Conservation (phyloP, 2,113 vertebrate genomes). For the Tetrao urogallus region DNA sequence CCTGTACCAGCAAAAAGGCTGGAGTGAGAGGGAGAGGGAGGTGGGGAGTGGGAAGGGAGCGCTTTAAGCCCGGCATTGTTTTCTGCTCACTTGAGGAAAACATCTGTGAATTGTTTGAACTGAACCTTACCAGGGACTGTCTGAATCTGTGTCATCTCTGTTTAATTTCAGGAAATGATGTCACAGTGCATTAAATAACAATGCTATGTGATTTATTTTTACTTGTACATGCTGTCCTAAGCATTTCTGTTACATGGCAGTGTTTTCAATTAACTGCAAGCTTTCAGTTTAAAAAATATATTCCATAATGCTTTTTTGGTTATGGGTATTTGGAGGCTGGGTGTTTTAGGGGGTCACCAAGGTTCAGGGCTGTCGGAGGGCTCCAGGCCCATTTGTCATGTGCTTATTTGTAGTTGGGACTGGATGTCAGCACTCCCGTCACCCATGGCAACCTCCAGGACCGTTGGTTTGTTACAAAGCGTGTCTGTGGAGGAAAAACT, state of each 20-base stretch:
- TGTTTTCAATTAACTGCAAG: conserved; percentile 81
- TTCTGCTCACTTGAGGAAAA: conserved; percentile 80
- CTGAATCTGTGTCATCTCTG: conserved; percentile 82
- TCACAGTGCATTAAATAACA: conserved; percentile 81
- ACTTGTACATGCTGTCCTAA: conserved; percentile 77
- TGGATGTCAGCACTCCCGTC: conserved; percentile 82
- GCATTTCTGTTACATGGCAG: conserved; percentile 70
- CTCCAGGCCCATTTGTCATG: conserved; percentile 89
- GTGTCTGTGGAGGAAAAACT: conserved; percentile 71
- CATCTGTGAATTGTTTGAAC: conserved; percentile 91
- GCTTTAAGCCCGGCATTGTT: conserved; percentile 76
- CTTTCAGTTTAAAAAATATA: conserved; percentile 65
- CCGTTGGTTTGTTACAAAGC: conserved; percentile 79
- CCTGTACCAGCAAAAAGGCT: neutral
- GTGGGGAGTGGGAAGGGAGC: neutral
- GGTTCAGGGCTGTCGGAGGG: conserved; percentile 85
- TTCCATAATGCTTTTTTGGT: conserved; percentile 46
- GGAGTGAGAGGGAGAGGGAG: neutral
- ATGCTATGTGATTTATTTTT: conserved; percentile 80
- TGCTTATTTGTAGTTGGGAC: conserved; percentile 85
- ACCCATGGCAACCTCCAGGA: conserved; percentile 83
- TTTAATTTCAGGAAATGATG: conserved; percentile 86
- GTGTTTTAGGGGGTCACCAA: conserved; percentile 82
- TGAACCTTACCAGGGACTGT: conserved; percentile 76
- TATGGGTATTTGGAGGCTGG: neutral